Conservation (phyloP, 2,113 vertebrate species). For the Labrus mixtus region DNA sequence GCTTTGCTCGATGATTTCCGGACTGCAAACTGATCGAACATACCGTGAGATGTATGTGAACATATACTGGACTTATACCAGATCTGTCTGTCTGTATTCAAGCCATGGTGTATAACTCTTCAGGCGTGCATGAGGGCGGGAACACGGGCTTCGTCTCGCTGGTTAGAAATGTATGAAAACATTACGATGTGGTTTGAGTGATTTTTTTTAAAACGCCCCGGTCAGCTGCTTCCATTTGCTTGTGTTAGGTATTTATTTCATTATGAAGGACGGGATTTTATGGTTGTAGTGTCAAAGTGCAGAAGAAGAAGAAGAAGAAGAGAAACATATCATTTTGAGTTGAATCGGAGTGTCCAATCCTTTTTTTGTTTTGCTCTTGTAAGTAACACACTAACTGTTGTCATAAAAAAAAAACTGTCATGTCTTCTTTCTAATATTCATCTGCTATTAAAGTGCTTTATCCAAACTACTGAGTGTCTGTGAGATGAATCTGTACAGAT, state of each 20-base stretch:
- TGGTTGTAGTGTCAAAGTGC: conserved; percentile 35
- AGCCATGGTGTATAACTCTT: conserved; percentile 65
- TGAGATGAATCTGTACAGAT: no score
- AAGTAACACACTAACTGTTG: conserved; percentile 74
- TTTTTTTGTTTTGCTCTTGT: conserved; percentile 56
- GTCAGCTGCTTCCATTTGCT: conserved; percentile 57
- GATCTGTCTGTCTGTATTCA: conserved; percentile 67
- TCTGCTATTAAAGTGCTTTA: conserved; percentile 82
- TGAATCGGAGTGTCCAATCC: conserved; percentile 55
- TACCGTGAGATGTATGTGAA: conserved; percentile 59
- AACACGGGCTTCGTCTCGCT: conserved; percentile 23
- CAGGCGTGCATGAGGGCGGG: conserved; percentile 64
- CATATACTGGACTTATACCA: conserved; percentile 64
- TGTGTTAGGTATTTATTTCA: conserved; percentile 73
- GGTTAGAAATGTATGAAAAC: conserved; percentile 61
- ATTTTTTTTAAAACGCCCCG: conserved; percentile 42
- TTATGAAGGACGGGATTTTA: conserved; percentile 51
- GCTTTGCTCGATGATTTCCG: conserved; percentile 56
- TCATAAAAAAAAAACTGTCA: conserved; percentile 44
- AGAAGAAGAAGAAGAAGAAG: conserved; percentile 23
- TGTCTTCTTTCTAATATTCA: conserved; percentile 73
- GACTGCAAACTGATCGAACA: conserved; percentile 55
- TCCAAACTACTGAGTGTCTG: conserved; percentile 44
- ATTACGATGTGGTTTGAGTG: conserved; percentile 63
- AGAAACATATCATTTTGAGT: conserved; percentile 60